Base-by-base conservation (phyloP, 2,113 vertebrate species). In the Anhinga anhinga region DNA sequence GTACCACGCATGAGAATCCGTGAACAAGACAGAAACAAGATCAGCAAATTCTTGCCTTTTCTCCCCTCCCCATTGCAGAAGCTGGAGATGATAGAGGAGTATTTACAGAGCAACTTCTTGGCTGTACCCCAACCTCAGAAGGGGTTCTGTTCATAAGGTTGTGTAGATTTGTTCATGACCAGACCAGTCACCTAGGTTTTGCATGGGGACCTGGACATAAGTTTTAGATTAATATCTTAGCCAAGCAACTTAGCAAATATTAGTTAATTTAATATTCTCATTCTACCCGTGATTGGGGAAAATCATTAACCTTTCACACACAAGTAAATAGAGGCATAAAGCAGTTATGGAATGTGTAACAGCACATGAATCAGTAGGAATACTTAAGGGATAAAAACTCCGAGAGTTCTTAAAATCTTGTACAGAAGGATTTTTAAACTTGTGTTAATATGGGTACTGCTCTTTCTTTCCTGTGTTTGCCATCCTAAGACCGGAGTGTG, bases 21-120 rank as follows among this genome's bases (percentile, higher is more conserved):
- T 3, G 11, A 40, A 49, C 19, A 45, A 74, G 55, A n/a, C 27
- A 67, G 77, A 84, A 38, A 36, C 1, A 81, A 23, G 30, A 50
- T 8, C 9, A 63, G 47, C 2, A 63, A 81, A 66, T 59, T 83
- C 44, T 25, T 63, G 22, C 42, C 9, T 1, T 69, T 72, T 92
- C 18, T 56, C 3, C 36, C 0, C 14, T 52, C 13, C 4, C 14
- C 19, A 5, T 0, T 52, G 66, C 34, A 44, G 22, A 83, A 47
- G 13, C 3, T 73, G n/a, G 23, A 93, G 38, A 34, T 0, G 8
- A 42, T 9, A 30, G 27, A 86, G 8, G 1, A 25, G 15, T 11
- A 34, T 61, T 90, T 65, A 49, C 9, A 61, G 36, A 86, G 36
- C 17, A 83, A 20, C 7, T 70, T 73, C 36, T 45, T 49, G 49